Percentiles rank a stretch among this genome's conserved stretches.
phyloP scores from a whole-genome alignment of 30 jellyfish, hydroid and myxozoan species.

The Morbakka virulenta region DNA sequence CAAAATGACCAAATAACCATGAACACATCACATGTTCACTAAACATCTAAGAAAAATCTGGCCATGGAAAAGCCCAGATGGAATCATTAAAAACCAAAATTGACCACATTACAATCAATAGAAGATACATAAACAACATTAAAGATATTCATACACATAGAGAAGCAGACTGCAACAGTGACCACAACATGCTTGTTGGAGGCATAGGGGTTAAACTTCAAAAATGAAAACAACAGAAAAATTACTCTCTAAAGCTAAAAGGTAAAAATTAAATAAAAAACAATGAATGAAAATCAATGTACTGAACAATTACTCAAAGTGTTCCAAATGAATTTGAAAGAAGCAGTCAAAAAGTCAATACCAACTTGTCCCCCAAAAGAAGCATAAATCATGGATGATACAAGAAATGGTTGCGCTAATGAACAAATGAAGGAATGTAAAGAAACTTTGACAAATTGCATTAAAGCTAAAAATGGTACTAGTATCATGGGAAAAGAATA shows the following conservation, averaged over 20 bases:
- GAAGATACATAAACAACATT: constrained; percentile 39
- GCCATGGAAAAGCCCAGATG: constrained; percentile 40
- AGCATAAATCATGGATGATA: no score
- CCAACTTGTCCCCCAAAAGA: no score
- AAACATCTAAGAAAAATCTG: constrained; percentile 32
- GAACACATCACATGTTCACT: constrained; percentile 29
- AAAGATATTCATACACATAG: constrained; percentile 28
- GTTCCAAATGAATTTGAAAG: not conserved
- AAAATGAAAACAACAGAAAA: constrained; percentile 7
- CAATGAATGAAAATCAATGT: no score
- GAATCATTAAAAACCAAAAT: not conserved
- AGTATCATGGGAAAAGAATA: no score
- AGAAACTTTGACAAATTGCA: no score
- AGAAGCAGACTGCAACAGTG: constrained; percentile 44
- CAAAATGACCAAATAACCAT: constrained; percentile 21
- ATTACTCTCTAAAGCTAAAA: not conserved
- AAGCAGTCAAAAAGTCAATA: no score
- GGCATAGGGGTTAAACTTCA: constrained; percentile 25
- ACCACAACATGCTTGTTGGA: constrained; percentile 45
- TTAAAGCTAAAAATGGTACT: no score
- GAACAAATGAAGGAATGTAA: no score
- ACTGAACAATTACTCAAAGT: not conserved
- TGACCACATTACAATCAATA: constrained; percentile 28
- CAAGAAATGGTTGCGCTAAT: no score
- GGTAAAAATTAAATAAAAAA: not conserved